Evolutionary conservation across 2,888 invertebrate species (phyloP).

Genomic region (Eupithecia subfuscata): DNA sequence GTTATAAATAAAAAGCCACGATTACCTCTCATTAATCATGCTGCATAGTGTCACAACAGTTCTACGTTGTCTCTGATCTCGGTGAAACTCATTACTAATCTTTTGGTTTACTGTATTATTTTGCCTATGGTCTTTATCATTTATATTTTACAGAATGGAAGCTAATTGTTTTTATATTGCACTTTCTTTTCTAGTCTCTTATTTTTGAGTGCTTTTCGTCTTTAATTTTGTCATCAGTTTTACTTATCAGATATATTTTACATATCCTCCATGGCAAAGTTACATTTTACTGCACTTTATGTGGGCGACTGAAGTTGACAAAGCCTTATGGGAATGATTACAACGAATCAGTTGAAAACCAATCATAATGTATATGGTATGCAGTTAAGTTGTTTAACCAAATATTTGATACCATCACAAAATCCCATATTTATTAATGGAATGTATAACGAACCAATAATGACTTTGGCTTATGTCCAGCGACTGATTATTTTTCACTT

Average conservation of each 20-base stretch:
- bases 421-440: constrained; percentile 58
- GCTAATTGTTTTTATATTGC: constrained; percentile 65
- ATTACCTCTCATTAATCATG: constrained; percentile 79
- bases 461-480: constrained; percentile 58
- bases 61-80: constrained; percentile 74
- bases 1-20: constrained; percentile 73
- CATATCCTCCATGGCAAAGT: background rate
- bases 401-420: constrained; percentile 45
- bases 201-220: background rate
- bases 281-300: constrained; percentile 1
- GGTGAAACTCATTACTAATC: constrained; percentile 51
- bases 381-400: constrained; percentile 17
- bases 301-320: background rate
- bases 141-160: constrained; percentile 40
- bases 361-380: background rate
- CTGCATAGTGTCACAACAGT: constrained; percentile 74
- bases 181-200: constrained; percentile 46
- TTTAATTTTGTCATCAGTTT: background rate
- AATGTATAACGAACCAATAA: constrained; percentile 49
- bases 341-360: background rate
- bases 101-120: constrained; percentile 32
- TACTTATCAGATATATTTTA: background rate
- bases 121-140: constrained; percentile 9
- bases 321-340: background rate
- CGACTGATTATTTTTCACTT: constrained; percentile 51